Base-by-base conservation (phyloP, 2,888 invertebrate genomes). In the Notodonta dromedarius region DNA sequence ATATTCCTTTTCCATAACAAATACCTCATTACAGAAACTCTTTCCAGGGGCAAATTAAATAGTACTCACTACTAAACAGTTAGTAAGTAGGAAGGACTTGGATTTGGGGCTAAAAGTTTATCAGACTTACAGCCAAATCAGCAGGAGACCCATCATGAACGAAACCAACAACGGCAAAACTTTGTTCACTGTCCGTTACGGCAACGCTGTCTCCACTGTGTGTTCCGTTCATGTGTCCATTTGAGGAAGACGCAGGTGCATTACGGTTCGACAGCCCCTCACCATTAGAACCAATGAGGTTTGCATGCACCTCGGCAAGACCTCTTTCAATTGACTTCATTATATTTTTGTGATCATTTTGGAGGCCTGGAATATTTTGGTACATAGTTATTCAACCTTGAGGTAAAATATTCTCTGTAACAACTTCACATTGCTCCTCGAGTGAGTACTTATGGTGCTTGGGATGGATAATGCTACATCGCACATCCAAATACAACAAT, bases 271-370 rank as follows among this genome's bases (percentile, higher is more conserved):
- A 59, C 0, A 56, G 63, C 3, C 63, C 63, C 56, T 76, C 71
- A 16, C 77, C 74, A 2, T 74, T 73, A 2, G 78, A 72, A 0
- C 77, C 79, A 0, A 69, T 62, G 13, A 85, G 72, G 11, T 94
- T 87, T 0, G 94, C 83, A 73, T 96, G 96, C 1, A 96, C 92
- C 64, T 95, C 94, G 62, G 95, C 94, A 8, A 98, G 87, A 2
- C 96, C 96, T 69, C 94, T 91, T 83, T 98, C 98, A 73, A 99
- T 98, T 81, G 95, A 94, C 69, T 95, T 95, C 96, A 98, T 98
- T 44, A 98, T 63, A 1, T 91, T 94, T 85, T 97, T 97, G 82
- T 97, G 96, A 87, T 99, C 99, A 91, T 98, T 99, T 89, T 97
- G 97, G 24, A 98, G 93, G 84, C 96, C 97, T 97, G 39, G 5